These are phyloP conservation scores for Austrolebias charrua DNA, from an alignment of 2,797 vertebrate species.

Conservation along the genomic window DNA sequence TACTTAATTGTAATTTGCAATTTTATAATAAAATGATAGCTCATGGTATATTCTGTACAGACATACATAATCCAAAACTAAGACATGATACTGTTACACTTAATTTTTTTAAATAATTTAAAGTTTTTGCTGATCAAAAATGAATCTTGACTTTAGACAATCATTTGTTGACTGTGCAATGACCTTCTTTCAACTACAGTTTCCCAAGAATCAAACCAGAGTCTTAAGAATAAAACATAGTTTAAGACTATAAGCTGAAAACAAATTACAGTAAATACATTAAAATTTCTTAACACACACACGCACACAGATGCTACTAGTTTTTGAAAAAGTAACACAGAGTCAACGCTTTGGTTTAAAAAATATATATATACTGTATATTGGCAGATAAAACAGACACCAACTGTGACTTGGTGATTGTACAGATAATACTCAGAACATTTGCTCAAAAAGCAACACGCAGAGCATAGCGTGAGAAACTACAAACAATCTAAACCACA, in stretches of 20 bases:
- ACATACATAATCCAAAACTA: not conserved
- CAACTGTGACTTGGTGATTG: constrained; percentile 1
- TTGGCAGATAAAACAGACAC: constrained; percentile 9
- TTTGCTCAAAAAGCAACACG: not conserved
- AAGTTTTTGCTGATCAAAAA: not conserved
- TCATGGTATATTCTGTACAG: not conserved
- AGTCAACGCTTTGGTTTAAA: constrained; percentile 7
- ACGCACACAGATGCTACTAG: not conserved
- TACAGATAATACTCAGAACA: not conserved
- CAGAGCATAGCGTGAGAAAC: constrained; percentile 6
- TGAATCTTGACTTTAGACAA: not conserved
- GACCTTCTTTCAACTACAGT: too few relatives aligned
- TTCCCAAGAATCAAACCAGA: not conserved
- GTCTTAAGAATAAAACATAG: not conserved
- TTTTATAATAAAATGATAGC: not conserved
- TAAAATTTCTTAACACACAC: constrained; percentile 8
- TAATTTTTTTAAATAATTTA: not conserved
- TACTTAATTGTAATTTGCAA: not conserved
- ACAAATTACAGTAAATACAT: not conserved
- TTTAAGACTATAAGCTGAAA: constrained; percentile 12
- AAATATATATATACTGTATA: constrained; percentile 9
- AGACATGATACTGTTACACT: not conserved
- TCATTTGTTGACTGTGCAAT: not conserved
- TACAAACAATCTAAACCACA: constrained; percentile 1
- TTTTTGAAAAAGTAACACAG: not conserved